phyloP scores from a whole-genome alignment of 2,888 invertebrate genomes.

The Chrysina gloriosa region DNA sequence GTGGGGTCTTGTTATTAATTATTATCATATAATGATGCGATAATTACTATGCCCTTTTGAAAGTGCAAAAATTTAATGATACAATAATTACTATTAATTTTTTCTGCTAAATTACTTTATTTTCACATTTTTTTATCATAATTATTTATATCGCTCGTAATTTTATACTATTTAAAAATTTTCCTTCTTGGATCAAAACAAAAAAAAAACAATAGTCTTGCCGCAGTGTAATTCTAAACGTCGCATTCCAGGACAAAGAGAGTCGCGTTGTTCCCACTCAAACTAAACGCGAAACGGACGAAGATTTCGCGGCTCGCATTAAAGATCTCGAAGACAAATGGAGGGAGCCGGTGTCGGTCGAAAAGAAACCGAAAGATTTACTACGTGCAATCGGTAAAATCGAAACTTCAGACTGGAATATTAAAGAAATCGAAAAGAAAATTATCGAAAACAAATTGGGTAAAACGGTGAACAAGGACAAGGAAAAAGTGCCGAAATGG shows the following conservation, averaged over 20 bases:
- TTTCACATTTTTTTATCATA: no score
- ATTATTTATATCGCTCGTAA: no score
- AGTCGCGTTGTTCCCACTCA: constrained; percentile 47
- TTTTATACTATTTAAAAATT: no score
- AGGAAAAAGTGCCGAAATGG: constrained; percentile 89
- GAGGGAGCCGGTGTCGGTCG: constrained; percentile 68
- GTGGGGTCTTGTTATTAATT: no score
- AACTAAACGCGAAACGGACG: constrained; percentile 62
- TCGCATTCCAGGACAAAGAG: constrained; percentile 58
- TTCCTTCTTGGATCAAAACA: no score
- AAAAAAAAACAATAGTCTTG: background rate
- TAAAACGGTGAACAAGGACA: constrained; percentile 70
- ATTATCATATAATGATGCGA: no score
- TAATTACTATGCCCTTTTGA: no score
- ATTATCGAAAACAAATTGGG: constrained; percentile 82
- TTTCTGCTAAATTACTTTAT: no score
- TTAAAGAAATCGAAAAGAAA: constrained; percentile 90
- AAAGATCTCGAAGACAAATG: constrained; percentile 85
- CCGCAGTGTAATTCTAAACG: constrained; percentile 21
- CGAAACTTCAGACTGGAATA: constrained; percentile 91
- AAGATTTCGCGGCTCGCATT: constrained; percentile 73
- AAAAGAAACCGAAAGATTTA: constrained; percentile 87
- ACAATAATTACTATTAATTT: no score
- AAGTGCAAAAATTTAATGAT: no score
- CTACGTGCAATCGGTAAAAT: constrained; percentile 89